Evolutionary conservation across 1,140 invertebrate genomes (phyloP).

Genomic region (Apis mellifera): DNA sequence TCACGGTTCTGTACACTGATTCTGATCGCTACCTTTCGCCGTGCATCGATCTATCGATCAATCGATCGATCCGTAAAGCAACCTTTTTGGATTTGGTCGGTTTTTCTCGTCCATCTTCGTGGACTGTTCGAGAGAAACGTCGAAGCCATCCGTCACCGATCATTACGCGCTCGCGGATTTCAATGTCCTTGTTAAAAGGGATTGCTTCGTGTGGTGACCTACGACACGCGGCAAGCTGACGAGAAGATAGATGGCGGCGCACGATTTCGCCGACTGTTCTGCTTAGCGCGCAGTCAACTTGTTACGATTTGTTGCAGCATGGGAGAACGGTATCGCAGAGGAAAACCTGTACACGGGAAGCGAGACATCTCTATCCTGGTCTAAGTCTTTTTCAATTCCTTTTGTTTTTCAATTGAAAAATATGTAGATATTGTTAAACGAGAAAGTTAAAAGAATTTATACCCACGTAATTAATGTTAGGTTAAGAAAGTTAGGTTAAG

Average conservation of each 20-base stretch:
- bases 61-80: constrained; percentile 17
- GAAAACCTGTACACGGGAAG: background rate
- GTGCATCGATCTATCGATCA: constrained; percentile 32
- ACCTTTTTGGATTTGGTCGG: background rate
- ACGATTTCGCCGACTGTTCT: constrained; percentile 13
- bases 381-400: background rate
- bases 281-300: background rate
- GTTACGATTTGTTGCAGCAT: constrained; percentile 34
- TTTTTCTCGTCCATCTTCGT: constrained; percentile 18
- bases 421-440: background rate
- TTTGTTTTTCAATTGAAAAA: background rate
- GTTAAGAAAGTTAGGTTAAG: no score
- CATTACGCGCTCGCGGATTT: constrained; percentile 58
- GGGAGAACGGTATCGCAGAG: constrained; percentile 3
- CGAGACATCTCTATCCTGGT: constrained; percentile 20
- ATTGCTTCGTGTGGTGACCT: constrained; percentile 25
- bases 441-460: no score
- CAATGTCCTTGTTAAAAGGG: constrained; percentile 46
- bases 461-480: no score
- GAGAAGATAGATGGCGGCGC: constrained; percentile 43
- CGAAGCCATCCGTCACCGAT: constrained; percentile 59
- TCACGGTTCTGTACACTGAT: constrained; percentile 18
- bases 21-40: constrained; percentile 32
- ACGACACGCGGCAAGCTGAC: constrained; percentile 24
- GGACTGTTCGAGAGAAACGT: background rate